Evolutionary conservation across 2,797 vertebrate genomes (phyloP), one percentile per base, ranked within the genome.

Genomic region (Clangula hyemalis): DNA sequence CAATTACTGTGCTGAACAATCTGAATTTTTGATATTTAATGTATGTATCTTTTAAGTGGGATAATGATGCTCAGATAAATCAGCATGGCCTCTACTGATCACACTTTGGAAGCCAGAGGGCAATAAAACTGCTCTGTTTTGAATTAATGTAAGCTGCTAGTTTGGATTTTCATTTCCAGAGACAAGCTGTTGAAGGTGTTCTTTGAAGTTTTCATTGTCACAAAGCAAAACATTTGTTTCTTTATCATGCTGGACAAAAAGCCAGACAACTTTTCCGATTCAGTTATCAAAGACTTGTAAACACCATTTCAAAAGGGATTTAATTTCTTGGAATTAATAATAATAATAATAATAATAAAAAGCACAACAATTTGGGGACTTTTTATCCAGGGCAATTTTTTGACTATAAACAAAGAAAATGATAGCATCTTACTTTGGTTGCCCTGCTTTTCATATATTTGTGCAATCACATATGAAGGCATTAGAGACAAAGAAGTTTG

Each of bases 101-200:
- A 28, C 36, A 32, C 43, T 92, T 76, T 20, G 36, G 45, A 87
- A 94, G 43, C 47, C 54, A 85, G 64, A 87, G 39, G 28, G 13
- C 45, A 92, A 61, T 87, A 61, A 92, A 84, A 53, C 28, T 45
- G 13, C 43, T 78, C 27, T 12, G 45, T 76, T 90, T 86, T 77
- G 65, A 77, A 61, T 85, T 77, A 79, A 65, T 28, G 7, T 60
- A 30, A 60, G 25, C 13, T 45, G 10, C 43, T 68, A 45, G 21
- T 89, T 57, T 88, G 56, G 27, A 71, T 87, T 94, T 92, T 85
- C 2, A 38, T 92, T 95, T 87, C 61, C 20, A 74, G 83, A 79
- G 43, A 60, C 12, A 19, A 90, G 57, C 14, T 90, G 61, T 49
- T 90, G 53, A 57, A 94, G 73, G 20, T 36, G 18, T 47, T 69